A percentile compares a stretch with the other conserved stretches of the same genome.
Evolutionary conservation across 2,797 vertebrate species (phyloP).

Genomic region (Falco peregrinus): DNA sequence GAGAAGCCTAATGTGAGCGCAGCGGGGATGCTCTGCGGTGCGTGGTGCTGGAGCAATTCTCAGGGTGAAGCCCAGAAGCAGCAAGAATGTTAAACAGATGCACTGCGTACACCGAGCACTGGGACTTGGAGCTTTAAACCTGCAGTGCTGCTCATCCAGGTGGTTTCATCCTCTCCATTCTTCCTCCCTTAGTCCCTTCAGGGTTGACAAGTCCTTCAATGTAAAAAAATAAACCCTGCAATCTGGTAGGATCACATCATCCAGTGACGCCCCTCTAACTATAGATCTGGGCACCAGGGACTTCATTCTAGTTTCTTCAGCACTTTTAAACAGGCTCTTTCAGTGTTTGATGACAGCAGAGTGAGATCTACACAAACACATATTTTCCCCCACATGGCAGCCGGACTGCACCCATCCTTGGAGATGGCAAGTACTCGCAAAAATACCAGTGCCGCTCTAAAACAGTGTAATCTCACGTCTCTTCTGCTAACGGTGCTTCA

Average conservation of each 20-base stretch:
- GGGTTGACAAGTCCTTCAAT: neutral
- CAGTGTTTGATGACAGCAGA: neutral
- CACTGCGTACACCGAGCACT: neutral
- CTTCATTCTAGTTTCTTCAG: neutral
- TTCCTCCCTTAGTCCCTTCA: neutral
- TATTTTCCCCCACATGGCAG: neutral
- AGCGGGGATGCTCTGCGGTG: neutral
- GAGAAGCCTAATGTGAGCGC: neutral
- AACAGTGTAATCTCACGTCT: neutral
- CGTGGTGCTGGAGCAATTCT: neutral
- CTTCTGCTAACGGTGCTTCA: neutral
- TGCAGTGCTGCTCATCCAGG: neutral
- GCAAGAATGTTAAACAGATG: constrained; percentile 15
- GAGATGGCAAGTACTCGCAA: neutral
- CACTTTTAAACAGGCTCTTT: neutral
- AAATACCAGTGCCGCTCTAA: neutral
- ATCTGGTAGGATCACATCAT: neutral
- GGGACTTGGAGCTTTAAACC: constrained; percentile 5
- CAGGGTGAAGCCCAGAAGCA: neutral
- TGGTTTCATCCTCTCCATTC: constrained; percentile 1
- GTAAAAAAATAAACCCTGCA: neutral
- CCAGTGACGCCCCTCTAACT: neutral
- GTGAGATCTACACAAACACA: neutral
- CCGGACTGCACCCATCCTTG: neutral
- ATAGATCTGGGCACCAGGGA: neutral